Conservation (phyloP, 2,113 vertebrate species). For the Corydoras maculifer region DNA sequence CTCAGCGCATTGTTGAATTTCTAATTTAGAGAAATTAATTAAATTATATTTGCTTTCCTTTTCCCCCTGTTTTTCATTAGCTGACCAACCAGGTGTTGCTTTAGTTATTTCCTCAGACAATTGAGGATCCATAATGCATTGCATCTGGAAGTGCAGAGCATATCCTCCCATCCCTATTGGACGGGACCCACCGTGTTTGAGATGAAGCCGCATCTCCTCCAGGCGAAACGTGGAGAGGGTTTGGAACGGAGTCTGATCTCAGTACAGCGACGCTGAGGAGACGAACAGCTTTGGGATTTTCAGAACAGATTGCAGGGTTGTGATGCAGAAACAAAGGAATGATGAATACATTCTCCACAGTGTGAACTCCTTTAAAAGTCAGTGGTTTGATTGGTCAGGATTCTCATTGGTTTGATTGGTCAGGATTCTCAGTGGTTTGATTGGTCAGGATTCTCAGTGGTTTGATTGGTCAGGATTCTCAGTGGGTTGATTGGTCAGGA, state of each 20-base stretch:
- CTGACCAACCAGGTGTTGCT: conserved; percentile 52
- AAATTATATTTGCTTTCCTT: conserved; percentile 41
- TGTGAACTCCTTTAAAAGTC: too few relatives aligned
- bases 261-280: neutral
- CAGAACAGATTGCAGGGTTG: neutral
- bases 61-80: conserved; percentile 35
- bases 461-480: too few relatives aligned
- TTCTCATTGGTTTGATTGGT: too few relatives aligned
- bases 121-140: conserved; percentile 38
- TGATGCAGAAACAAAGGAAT: too few relatives aligned
- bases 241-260: conserved; percentile 15
- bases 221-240: neutral
- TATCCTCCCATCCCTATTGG: conserved; percentile 9
- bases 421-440: too few relatives aligned
- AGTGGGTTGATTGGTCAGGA: too few relatives aligned
- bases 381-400: too few relatives aligned
- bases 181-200: neutral
- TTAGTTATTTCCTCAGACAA: conserved; percentile 49
- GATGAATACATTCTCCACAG: too few relatives aligned
- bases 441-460: too few relatives aligned
- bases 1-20: conserved; percentile 52
- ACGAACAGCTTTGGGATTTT: conserved; percentile 1
- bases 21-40: conserved; percentile 59
- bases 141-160: conserved; percentile 34
- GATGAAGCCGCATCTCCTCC: conserved; percentile 1